A percentile compares a stretch with the other conserved stretches of the same genome.
Evolutionary conservation across 2,113 vertebrate genomes (phyloP).

Genomic region (Gymnarchus niloticus): DNA sequence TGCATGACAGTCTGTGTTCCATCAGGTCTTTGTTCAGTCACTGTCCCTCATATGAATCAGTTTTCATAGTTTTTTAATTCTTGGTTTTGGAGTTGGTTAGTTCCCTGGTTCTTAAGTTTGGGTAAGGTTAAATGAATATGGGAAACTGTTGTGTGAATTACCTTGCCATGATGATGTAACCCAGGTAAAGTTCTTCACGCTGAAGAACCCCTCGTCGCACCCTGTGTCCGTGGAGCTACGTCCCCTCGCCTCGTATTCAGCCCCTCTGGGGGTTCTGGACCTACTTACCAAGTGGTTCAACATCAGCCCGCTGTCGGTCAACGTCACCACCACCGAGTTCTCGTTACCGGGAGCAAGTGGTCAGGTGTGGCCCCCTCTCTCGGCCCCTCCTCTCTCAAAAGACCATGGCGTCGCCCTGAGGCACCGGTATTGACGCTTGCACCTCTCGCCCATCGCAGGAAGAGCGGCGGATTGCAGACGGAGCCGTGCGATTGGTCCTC

Average conservation of each 20-base stretch:
- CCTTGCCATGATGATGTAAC: background rate
- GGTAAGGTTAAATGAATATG: background rate
- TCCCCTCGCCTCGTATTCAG: slow-evolving; percentile 78
- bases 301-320: slow-evolving; percentile 71
- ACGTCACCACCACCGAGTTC: slow-evolving; percentile 85
- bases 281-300: slow-evolving; percentile 90
- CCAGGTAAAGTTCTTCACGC: slow-evolving; percentile 78
- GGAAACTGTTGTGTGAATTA: background rate
- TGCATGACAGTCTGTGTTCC: background rate
- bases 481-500: slow-evolving; percentile 66
- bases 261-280: slow-evolving; percentile 72
- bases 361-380: slow-evolving; percentile 46
- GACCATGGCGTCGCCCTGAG: background rate
- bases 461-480: slow-evolving; percentile 20
- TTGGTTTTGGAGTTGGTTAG: background rate
- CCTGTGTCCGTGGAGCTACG: slow-evolving; percentile 84
- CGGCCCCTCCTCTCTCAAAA: background rate
- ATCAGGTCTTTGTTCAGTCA: background rate
- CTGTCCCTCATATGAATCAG: background rate
- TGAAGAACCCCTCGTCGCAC: slow-evolving; percentile 84
- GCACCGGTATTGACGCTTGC: background rate
- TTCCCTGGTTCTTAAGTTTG: background rate
- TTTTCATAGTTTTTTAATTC: background rate
- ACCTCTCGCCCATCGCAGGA: slow-evolving; percentile 27
- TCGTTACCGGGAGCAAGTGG: slow-evolving; percentile 58